phyloP scores from a whole-genome alignment of 1,140 invertebrate species.

The Apis cerana region DNA sequence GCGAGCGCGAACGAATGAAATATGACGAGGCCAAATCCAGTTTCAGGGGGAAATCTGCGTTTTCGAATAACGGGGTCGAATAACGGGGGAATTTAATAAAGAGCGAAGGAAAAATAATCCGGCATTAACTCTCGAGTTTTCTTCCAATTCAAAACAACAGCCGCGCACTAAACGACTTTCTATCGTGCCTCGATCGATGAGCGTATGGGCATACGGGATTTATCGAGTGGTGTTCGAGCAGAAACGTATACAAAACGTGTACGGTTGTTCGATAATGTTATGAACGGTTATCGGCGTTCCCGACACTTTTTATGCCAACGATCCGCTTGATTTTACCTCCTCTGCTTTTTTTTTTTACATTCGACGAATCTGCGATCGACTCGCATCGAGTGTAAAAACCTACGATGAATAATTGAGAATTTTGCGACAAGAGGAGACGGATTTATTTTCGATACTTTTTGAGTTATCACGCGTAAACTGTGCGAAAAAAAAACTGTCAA shows the following conservation, averaged over 20 bases:
- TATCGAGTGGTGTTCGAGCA: slow-evolving; percentile 40
- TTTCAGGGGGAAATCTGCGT: not conserved
- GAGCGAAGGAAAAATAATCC: not conserved
- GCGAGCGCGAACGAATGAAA: not conserved
- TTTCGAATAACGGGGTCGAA: not conserved
- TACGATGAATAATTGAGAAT: no score
- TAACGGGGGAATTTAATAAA: not conserved
- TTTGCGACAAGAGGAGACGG: no score
- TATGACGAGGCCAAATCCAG: not conserved
- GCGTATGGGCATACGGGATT: slow-evolving; percentile 43
- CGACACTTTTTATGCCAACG: slow-evolving; percentile 31
- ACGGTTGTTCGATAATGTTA: slow-evolving; percentile 54
- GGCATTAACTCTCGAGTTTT: slow-evolving; percentile 30
- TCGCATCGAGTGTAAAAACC: no score
- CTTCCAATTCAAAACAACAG: slow-evolving; percentile 13
- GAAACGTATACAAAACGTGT: slow-evolving; percentile 26
- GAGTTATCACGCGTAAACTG: no score
- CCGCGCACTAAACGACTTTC: slow-evolving; percentile 18
- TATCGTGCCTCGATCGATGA: slow-evolving; percentile 46
- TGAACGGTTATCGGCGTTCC: slow-evolving; percentile 57
- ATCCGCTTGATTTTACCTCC: no score
- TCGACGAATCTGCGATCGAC: no score
- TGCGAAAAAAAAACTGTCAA: no score
- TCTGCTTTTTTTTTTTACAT: no score
- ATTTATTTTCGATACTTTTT: no score